A percentile compares a stretch with the other conserved stretches of the same genome.
Evolutionary conservation across 2,888 invertebrate genomes (phyloP).

Genomic region (Sphecodes monilicornis): DNA sequence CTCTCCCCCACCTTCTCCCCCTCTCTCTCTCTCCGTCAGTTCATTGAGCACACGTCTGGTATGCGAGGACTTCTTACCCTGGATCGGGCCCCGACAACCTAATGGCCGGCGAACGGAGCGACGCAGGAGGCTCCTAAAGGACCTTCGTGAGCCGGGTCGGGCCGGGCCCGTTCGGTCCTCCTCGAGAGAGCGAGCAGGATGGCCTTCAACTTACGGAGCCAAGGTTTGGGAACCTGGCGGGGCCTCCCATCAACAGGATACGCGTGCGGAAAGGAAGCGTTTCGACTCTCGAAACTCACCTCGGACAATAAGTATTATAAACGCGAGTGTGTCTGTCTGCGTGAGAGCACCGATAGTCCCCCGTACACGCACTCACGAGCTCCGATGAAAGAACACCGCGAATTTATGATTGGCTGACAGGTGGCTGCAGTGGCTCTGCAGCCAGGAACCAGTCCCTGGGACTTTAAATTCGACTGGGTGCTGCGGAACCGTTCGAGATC

Average conservation of each 20-base stretch:
- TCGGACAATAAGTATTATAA: conserved; percentile 35
- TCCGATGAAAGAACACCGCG: conserved; percentile 69
- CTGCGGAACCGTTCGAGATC: conserved; percentile 28
- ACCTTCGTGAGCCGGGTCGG: conserved; percentile 57
- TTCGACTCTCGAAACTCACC: conserved; percentile 63
- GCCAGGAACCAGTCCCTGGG: conserved; percentile 45
- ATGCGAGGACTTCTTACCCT: conserved; percentile 77
- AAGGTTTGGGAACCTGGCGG: conserved; percentile 70
- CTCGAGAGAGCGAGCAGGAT: conserved; percentile 46
- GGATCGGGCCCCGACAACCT: conserved; percentile 59
- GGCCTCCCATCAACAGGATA: conserved; percentile 64
- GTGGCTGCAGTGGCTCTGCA: conserved; percentile 42
- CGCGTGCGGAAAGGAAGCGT: conserved; percentile 65
- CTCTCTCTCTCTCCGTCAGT: conserved; percentile 50
- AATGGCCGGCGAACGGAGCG: conserved; percentile 62
- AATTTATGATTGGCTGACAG: conserved; percentile 64
- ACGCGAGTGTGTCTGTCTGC: background rate
- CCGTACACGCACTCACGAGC: conserved; percentile 13
- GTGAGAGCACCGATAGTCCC: background rate
- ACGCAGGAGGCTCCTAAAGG: conserved; percentile 63
- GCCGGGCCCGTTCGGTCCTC: background rate
- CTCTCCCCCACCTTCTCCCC: background rate
- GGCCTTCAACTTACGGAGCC: conserved; percentile 75
- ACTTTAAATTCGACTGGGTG: conserved; percentile 41
- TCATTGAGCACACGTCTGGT: conserved; percentile 81